These are phyloP conservation scores for Tolmerus cingulatus DNA, from an alignment of 2,888 invertebrate species.

Conservation along the genomic window DNA sequence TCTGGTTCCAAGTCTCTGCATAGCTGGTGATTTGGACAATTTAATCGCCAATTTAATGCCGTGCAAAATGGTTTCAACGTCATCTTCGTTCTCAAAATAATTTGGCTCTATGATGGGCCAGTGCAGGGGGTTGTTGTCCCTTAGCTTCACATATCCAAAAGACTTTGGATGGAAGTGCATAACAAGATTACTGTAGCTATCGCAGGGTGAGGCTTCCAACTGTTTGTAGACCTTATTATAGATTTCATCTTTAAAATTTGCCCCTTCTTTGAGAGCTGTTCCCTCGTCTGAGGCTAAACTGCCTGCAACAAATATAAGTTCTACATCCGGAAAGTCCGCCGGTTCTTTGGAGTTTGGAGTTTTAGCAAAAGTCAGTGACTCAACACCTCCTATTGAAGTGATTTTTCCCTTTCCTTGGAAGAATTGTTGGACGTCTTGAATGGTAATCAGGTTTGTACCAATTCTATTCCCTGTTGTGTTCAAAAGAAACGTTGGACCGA, in stretches of 20 bases:
- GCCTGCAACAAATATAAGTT: constrained; percentile 71
- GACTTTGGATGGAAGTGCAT: constrained; percentile 78
- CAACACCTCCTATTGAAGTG: constrained; percentile 71
- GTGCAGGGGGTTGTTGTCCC: constrained; percentile 75
- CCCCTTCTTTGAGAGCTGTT: constrained; percentile 66
- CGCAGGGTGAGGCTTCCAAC: constrained; percentile 65
- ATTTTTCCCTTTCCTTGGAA: constrained; percentile 64
- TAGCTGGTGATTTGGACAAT: constrained; percentile 66
- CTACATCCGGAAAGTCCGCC: constrained; percentile 72
- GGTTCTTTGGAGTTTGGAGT: constrained; percentile 67
- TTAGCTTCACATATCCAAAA: constrained; percentile 72
- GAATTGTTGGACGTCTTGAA: constrained; percentile 43
- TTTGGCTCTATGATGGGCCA: constrained; percentile 83
- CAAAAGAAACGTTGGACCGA: constrained; percentile 49
- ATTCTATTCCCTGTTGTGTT: constrained; percentile 49
- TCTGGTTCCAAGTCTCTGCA: constrained; percentile 67
- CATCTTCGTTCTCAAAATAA: constrained; percentile 74
- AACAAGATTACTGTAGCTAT: constrained; percentile 69
- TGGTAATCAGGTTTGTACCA: neutral
- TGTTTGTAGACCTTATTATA: constrained; percentile 68
- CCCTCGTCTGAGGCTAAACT: constrained; percentile 71
- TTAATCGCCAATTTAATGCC: constrained; percentile 70
- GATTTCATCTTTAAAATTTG: constrained; percentile 67
- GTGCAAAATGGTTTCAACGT: constrained; percentile 70
- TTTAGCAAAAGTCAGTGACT: constrained; percentile 73